Conservation (phyloP, 2,888 invertebrate genomes). For the Cataglyphis altisquamis region DNA sequence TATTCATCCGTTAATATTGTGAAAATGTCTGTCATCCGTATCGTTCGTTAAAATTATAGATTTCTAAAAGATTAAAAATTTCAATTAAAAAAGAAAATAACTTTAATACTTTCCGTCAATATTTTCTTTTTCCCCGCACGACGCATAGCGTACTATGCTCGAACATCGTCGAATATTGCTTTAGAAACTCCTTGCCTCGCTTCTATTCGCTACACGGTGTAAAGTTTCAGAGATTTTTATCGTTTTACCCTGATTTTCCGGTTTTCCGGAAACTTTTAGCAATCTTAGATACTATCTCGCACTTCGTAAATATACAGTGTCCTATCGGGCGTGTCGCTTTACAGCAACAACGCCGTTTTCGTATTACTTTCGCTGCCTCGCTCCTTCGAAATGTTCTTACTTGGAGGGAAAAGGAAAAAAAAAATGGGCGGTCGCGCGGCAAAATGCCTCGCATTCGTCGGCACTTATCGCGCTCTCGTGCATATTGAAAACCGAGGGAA, state of each 20-base stretch:
- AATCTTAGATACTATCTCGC: conserved; percentile 38
- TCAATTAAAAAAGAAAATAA: not conserved
- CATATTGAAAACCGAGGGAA: conserved; percentile 50
- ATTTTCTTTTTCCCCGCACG: not conserved
- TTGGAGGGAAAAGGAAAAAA: not conserved
- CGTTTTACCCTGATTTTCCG: conserved; percentile 28
- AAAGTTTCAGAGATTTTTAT: conserved; percentile 33
- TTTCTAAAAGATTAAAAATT: not conserved
- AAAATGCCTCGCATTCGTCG: conserved; percentile 42
- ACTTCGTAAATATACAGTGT: conserved; percentile 22
- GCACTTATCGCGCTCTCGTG: conserved; percentile 50
- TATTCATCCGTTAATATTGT: not conserved
- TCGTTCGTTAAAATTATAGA: not conserved
- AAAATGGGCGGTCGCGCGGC: not conserved
- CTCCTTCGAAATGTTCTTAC: conserved; percentile 11
- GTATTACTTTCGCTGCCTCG: not conserved
- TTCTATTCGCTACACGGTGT: not conserved
- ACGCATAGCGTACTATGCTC: not conserved
- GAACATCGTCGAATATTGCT: conserved; percentile 13
- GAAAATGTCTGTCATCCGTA: not conserved
- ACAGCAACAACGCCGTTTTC: conserved; percentile 13
- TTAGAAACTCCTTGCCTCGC: conserved; percentile 12
- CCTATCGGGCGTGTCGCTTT: conserved; percentile 17
- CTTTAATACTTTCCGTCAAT: not conserved
- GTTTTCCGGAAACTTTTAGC: conserved; percentile 9